Conservation (phyloP, 2,888 invertebrate species). For the Aethes cnicana region DNA sequence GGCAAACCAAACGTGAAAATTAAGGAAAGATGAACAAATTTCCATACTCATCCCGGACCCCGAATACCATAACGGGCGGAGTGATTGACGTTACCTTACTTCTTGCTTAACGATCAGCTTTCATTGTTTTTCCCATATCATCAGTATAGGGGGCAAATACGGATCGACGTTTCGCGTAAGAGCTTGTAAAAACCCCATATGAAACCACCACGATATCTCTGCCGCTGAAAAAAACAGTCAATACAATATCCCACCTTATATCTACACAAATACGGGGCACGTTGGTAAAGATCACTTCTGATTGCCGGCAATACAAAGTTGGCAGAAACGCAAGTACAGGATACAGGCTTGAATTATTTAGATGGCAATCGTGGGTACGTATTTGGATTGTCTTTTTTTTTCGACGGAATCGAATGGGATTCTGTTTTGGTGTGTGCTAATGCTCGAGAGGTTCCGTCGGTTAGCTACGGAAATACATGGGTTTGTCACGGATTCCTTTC, state of each 20-base stretch:
- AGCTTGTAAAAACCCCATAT: constrained; percentile 77
- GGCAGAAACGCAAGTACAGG: constrained; percentile 32
- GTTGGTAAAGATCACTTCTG: constrained; percentile 37
- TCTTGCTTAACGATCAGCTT: constrained; percentile 32
- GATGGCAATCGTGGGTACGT: constrained; percentile 76
- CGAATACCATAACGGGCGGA: constrained; percentile 7
- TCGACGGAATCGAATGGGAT: constrained; percentile 65
- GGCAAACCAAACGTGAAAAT: constrained; percentile 21
- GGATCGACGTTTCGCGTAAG: constrained; percentile 78
- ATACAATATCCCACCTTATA: constrained; percentile 40
- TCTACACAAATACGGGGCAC: constrained; percentile 27
- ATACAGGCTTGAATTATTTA: constrained; percentile 78
- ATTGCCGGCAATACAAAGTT: constrained; percentile 58
- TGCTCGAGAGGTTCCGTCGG: constrained; percentile 16
- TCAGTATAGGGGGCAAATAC: constrained; percentile 61
- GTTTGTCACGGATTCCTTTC: too few relatives aligned
- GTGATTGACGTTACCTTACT: constrained; percentile 28
- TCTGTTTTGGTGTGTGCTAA: constrained; percentile 23
- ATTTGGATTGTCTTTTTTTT: constrained; percentile 71
- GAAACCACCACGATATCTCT: constrained; percentile 40
- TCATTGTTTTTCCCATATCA: constrained; percentile 73
- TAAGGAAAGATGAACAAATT: constrained; percentile 26
- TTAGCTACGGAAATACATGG: too few relatives aligned
- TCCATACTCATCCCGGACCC: constrained; percentile 28
- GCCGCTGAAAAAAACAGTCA: constrained; percentile 15